Evolutionary conservation across 2,113 vertebrate genomes (phyloP).

Genomic region (Crocuta crocuta): DNA sequence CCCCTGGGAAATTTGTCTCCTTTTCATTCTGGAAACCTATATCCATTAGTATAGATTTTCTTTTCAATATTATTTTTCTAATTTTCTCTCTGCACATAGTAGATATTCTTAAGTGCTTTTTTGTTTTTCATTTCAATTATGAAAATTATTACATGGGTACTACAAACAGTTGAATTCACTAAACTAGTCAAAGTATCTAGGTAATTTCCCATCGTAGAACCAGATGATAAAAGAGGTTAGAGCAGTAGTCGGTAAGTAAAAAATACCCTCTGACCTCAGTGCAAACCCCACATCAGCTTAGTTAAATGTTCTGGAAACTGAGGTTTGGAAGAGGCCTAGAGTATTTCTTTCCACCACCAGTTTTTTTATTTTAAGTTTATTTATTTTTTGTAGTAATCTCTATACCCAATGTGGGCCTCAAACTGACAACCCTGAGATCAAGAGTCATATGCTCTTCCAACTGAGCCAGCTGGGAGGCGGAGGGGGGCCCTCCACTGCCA

Average conservation of each 20-base stretch:
- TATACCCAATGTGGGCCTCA: not conserved
- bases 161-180: not conserved
- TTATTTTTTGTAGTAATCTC: not conserved
- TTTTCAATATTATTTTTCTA: not conserved
- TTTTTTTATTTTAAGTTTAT: not conserved
- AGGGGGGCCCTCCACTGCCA: no score
- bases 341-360: not conserved
- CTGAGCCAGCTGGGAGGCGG: not conserved
- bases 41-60: not conserved
- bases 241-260: not conserved
- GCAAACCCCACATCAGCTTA: not conserved
- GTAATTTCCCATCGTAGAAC: not conserved
- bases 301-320: not conserved
- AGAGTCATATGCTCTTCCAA: not conserved
- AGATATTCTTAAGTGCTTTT: not conserved
- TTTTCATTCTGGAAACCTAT: not conserved
- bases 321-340: not conserved
- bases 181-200: not conserved
- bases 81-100: not conserved
- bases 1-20: not conserved
- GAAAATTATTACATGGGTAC: not conserved
- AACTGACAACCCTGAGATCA: not conserved
- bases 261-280: not conserved
- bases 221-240: constrained; percentile 32
- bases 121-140: constrained; percentile 19